Conservation (phyloP, 2,888 invertebrate genomes). For the Agrochola lota region DNA sequence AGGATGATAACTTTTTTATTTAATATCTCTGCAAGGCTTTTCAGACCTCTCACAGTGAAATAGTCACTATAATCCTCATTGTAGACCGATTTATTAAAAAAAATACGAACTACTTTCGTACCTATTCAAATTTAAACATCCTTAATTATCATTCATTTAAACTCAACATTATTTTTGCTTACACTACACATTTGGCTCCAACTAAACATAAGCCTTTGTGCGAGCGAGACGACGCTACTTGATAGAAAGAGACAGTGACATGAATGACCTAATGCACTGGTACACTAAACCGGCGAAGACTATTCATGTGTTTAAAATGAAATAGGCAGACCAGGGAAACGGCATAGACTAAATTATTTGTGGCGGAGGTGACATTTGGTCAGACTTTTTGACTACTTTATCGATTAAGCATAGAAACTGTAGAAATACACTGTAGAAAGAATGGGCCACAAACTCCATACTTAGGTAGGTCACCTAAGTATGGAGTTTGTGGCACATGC, state of each 20-base stretch:
- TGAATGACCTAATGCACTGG: slow-evolving; percentile 80
- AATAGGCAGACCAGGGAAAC: slow-evolving; percentile 58
- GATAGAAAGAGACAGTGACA: slow-evolving; percentile 64
- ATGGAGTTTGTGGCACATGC: neutral
- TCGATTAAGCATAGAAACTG: no score
- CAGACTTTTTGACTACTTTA: neutral
- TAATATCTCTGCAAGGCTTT: neutral
- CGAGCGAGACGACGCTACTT: slow-evolving; percentile 63
- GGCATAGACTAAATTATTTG: slow-evolving; percentile 56
- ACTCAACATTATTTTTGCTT: slow-evolving; percentile 44
- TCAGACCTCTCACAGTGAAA: neutral
- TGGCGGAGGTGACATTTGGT: slow-evolving; percentile 36
- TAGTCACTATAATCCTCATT: neutral
- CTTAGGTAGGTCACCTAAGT: neutral
- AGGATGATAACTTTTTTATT: neutral
- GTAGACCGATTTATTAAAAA: neutral
- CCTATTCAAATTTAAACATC: neutral
- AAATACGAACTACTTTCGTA: no score
- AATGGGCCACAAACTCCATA: no score
- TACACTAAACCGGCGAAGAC: slow-evolving; percentile 67
- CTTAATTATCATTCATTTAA: slow-evolving; percentile 21
- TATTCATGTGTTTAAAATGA: slow-evolving; percentile 62
- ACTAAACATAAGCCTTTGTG: slow-evolving; percentile 56
- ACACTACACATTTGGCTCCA: slow-evolving; percentile 32
- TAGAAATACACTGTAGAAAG: neutral